phyloP scores from a whole-genome alignment of 2,113 vertebrate genomes.

The Craseonycteris thonglongyai region DNA sequence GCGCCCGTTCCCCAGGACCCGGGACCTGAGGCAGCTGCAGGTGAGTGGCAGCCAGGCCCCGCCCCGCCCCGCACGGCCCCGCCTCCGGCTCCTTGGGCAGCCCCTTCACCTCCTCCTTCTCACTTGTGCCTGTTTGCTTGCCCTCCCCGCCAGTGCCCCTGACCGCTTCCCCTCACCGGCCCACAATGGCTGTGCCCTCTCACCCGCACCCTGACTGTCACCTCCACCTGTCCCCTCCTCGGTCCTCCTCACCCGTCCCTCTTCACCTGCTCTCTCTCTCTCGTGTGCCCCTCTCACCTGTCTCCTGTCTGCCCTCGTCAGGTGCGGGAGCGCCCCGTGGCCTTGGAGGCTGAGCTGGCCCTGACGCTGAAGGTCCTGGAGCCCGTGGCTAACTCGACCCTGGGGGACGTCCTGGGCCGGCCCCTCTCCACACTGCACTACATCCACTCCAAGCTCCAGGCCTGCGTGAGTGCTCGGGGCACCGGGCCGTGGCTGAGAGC shows the following conservation, averaged over 20 bases:
- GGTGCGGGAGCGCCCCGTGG: neutral
- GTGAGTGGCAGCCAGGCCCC: neutral
- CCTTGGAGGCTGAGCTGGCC: conserved; percentile 31
- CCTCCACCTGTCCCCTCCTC: neutral
- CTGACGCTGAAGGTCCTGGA: conserved; percentile 14
- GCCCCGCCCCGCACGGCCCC: neutral
- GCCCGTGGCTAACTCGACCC: rapidly evolving
- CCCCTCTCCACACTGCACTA: neutral
- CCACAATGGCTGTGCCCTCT: neutral
- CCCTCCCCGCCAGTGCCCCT: neutral
- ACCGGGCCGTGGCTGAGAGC: neutral
- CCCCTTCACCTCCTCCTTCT: neutral
- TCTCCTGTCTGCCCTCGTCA: neutral
- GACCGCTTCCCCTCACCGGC: neutral
- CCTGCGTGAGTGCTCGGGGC: conserved; percentile 41
- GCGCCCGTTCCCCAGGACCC: neutral
- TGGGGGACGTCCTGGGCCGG: neutral
- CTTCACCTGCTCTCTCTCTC: neutral
- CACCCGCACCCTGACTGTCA: neutral
- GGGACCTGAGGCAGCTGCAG: neutral
- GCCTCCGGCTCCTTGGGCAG: rapidly evolving
- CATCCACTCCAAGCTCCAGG: neutral
- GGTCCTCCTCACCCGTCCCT: too few relatives aligned
- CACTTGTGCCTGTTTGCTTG: neutral
- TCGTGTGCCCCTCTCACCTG: neutral